Base-by-base conservation (phyloP, 2,113 vertebrate species). In the Gadus macrocephalus region DNA sequence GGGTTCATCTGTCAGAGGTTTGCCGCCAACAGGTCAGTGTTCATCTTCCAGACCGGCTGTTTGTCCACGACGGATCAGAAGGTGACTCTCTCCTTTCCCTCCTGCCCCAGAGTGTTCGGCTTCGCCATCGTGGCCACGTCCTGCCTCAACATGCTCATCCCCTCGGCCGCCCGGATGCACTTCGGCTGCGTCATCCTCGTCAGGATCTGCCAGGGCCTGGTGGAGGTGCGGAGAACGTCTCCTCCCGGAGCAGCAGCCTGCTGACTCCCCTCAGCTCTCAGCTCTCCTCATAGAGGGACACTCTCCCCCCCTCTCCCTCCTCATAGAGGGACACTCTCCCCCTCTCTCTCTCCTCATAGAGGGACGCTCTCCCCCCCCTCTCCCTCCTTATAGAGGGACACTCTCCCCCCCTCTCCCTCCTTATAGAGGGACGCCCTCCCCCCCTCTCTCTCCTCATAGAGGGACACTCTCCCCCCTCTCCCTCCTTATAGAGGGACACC, bases 1-100 rank as follows among this genome's bases (percentile, higher is more conserved):
- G 95, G 95, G 8, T 96, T 95, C 81, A 96, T 97, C 73, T 93
- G 93, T 83, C 95, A 97, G 86, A 96, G 92, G 84, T 96, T 97
- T 85, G 95, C 95, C 60, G 95, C 95, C 70, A 97, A 97, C 91
- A 94, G 94, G 95, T 96, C 75, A 62, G 83, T 42, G 3, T 31
- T 62, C 11, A 14, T 27, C 61, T 5, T 27, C 22, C 42, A 49
- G 2, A 49, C 42, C 42, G 11, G 42, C 31, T 35, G 31, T 25
- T 3, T 25, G 25, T 25, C 25, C 5, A 42, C 38, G 38, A 42
- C 38, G 3, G 11, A 42, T 8, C 38, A 42, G 12, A 49, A 49
- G 2, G 5, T 49, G 42, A 9, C 42, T 49, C 11, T 14, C 42
- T 49, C 8, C 42, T 49, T 9, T 12, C 12, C 42, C 42, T 49